These are phyloP conservation scores for Bradypodion pumilum DNA, from an alignment of 2,797 vertebrate species.

Conservation along the genomic window DNA sequence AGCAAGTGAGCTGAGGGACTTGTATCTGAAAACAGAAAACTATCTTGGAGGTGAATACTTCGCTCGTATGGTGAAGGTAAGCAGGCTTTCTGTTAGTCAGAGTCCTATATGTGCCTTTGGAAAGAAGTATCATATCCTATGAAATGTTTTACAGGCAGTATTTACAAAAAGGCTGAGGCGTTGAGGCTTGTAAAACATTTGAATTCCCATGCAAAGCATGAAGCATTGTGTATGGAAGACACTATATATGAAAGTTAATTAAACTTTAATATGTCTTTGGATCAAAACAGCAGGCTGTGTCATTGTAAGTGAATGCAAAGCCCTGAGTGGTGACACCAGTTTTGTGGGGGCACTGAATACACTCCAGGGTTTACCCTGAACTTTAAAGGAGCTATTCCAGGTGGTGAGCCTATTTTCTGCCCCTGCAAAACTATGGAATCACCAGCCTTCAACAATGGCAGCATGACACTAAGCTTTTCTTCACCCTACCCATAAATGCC, in stretches of 20 bases:
- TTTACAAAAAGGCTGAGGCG: not conserved
- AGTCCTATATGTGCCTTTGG: conserved; percentile 6
- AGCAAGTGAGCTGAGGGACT: conserved; percentile 92
- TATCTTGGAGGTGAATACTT: conserved; percentile 94
- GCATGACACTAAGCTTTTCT: too few relatives aligned
- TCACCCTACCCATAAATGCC: too few relatives aligned
- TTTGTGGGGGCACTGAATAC: too few relatives aligned
- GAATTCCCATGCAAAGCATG: not conserved
- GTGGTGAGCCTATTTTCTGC: too few relatives aligned
- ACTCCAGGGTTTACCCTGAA: too few relatives aligned
- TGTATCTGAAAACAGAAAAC: conserved; percentile 95
- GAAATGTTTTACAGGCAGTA: not conserved
- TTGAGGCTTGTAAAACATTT: not conserved
- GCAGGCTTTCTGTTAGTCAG: conserved; percentile 16
- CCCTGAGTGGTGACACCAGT: not conserved
- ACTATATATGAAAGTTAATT: not conserved
- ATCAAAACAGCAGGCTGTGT: not conserved
- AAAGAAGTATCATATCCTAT: not conserved
- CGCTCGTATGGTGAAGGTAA: conserved; percentile 94
- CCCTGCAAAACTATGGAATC: too few relatives aligned
- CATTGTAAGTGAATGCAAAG: not conserved
- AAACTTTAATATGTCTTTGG: not conserved
- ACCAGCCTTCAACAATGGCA: too few relatives aligned
- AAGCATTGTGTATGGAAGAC: not conserved
- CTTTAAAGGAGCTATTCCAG: too few relatives aligned